Evolutionary conservation across 2,888 invertebrate genomes (phyloP).

Genomic region (Antheraea yamamai): DNA sequence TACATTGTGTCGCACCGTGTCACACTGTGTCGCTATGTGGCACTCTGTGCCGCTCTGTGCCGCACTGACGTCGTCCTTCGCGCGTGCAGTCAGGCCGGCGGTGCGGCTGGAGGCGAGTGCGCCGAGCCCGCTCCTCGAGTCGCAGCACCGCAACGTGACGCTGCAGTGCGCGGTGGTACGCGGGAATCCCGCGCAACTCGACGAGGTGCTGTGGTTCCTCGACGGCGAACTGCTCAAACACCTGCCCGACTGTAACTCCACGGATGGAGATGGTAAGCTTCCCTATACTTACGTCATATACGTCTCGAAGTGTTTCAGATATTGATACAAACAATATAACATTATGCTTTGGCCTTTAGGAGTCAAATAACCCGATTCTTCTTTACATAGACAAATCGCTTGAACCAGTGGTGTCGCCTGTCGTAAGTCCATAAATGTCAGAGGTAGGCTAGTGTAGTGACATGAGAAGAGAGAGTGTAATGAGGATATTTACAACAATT

Average conservation of each 20-base stretch:
- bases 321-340: neutral
- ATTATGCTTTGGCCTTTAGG: too few relatives aligned
- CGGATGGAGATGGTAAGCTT: constrained; percentile 60
- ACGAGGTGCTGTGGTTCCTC: constrained; percentile 93
- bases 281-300: neutral
- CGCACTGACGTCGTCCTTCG: neutral
- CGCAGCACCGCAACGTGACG: constrained; percentile 90
- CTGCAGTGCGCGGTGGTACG: constrained; percentile 89
- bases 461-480: neutral
- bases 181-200: constrained; percentile 89
- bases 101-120: constrained; percentile 90
- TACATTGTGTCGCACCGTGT: too few relatives aligned
- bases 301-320: neutral
- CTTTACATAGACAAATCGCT: neutral
- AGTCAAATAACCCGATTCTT: neutral
- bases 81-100: constrained; percentile 86
- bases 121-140: constrained; percentile 88
- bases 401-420: neutral
- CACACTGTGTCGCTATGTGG: too few relatives aligned
- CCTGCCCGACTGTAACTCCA: constrained; percentile 89
- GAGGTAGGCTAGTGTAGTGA: neutral
- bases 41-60: too few relatives aligned
- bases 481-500: constrained; percentile 26
- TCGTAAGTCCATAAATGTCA: neutral
- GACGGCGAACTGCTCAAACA: constrained; percentile 92